Evolutionary conservation across 2,113 vertebrate species (phyloP).

Genomic region (Myrmecophaga tridactyla): DNA sequence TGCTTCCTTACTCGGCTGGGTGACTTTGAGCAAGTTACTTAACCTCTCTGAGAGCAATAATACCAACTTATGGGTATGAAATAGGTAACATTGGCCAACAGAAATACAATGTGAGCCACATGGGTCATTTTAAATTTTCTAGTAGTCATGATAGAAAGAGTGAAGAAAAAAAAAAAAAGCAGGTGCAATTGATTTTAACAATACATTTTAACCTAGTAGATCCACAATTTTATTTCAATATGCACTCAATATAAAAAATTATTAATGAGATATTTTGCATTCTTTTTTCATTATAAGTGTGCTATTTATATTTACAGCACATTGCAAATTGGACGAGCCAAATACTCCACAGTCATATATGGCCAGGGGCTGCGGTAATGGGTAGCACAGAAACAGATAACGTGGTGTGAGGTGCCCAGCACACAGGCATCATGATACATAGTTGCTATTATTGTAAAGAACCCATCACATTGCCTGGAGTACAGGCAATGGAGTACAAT

Average conservation of each 20-base stretch:
- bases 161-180: not conserved
- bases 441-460: not conserved
- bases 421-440: accelerated
- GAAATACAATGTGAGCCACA: not conserved
- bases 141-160: not conserved
- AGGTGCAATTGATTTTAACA: conserved; percentile 23
- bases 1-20: not conserved
- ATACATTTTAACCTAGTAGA: not conserved
- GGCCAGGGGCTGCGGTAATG: not conserved
- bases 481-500: no score
- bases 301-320: not conserved
- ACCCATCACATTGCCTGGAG: not conserved
- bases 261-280: not conserved
- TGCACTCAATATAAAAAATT: not conserved
- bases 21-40: not conserved
- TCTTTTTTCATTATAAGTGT: no score
- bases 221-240: not conserved
- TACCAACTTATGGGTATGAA: not conserved
- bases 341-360: not conserved
- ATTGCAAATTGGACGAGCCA: not conserved
- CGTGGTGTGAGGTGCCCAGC: not conserved
- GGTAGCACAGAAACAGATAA: not conserved
- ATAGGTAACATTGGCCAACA: not conserved
- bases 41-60: not conserved
- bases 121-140: not conserved